Percentiles rank a stretch among this genome's conserved stretches.
Evolutionary conservation across 2,113 vertebrate genomes (phyloP).

Genomic region (Phaetusa simplex): DNA sequence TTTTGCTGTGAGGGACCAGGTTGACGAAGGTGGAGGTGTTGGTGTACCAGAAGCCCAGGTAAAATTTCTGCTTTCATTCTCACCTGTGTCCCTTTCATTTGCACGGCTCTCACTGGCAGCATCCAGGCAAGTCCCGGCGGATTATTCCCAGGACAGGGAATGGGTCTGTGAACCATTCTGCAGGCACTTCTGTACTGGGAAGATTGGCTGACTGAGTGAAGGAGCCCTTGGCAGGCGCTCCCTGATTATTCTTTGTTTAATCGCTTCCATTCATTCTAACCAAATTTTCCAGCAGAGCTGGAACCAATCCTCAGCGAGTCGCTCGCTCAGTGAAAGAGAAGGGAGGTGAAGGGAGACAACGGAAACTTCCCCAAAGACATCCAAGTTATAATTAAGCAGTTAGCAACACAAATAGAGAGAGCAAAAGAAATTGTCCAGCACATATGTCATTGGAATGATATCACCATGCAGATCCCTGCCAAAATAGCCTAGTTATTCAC

Average conservation of each 20-base stretch:
- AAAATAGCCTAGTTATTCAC: not conserved
- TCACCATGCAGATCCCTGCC: not conserved
- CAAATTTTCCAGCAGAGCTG: not conserved
- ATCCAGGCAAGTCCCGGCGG: not conserved
- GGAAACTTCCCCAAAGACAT: not conserved
- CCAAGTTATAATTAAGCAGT: not conserved
- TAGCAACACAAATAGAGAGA: not conserved
- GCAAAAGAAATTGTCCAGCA: not conserved
- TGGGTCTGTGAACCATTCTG: not conserved
- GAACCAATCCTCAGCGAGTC: not conserved
- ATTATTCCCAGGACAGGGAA: not conserved
- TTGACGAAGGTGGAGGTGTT: not conserved
- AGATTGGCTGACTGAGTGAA: not conserved
- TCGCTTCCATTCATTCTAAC: not conserved
- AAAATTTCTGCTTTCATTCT: not conserved
- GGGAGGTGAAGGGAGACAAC: not conserved
- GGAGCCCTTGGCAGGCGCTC: not conserved
- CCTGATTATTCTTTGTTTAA: not conserved
- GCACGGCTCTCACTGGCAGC: rapidly evolving
- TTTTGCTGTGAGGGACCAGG: not conserved
- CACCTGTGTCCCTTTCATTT: not conserved
- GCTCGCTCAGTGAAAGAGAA: not conserved
- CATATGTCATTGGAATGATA: not conserved
- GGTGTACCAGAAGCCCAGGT: not conserved
- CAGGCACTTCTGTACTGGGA: rapidly evolving